phyloP scores from a whole-genome alignment of 2,888 invertebrate genomes.

The Zygogramma bicolorata region DNA sequence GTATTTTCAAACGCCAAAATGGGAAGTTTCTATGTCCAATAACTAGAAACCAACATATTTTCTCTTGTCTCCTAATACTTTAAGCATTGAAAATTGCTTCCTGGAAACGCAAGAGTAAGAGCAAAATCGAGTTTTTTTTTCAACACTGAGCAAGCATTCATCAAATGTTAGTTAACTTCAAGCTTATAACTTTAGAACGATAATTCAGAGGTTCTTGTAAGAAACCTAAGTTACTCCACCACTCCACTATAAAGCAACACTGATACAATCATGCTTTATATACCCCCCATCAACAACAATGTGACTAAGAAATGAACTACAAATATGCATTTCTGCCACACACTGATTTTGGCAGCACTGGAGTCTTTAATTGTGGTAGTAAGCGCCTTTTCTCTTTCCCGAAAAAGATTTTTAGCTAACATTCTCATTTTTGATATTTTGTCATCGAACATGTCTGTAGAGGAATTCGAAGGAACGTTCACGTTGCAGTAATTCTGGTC shows the following conservation, averaged over 20 bases:
- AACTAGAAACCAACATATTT: no score
- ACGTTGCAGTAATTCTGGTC: constrained; percentile 75
- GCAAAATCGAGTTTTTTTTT: no score
- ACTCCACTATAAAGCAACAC: constrained; percentile 27
- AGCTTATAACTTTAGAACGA: background rate
- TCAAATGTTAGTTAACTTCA: no score
- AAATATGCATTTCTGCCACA: constrained; percentile 33
- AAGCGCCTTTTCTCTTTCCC: constrained; percentile 64
- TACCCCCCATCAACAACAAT: constrained; percentile 28
- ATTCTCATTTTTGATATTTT: constrained; percentile 67
- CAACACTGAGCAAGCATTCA: no score
- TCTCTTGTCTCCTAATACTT: no score
- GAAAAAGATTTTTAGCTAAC: constrained; percentile 64
- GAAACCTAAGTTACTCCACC: background rate
- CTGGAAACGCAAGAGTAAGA: no score
- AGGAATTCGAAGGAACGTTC: constrained; percentile 72
- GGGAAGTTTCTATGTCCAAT: no score
- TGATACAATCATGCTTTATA: constrained; percentile 23
- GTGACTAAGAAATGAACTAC: constrained; percentile 33
- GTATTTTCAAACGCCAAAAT: no score
- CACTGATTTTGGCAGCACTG: constrained; percentile 35
- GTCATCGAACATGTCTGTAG: constrained; percentile 70
- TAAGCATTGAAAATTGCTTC: no score
- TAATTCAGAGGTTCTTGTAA: background rate
- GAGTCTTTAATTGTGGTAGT: constrained; percentile 64